phyloP scores from a whole-genome alignment of 2,113 vertebrate genomes.

The Desmodus rotundus region DNA sequence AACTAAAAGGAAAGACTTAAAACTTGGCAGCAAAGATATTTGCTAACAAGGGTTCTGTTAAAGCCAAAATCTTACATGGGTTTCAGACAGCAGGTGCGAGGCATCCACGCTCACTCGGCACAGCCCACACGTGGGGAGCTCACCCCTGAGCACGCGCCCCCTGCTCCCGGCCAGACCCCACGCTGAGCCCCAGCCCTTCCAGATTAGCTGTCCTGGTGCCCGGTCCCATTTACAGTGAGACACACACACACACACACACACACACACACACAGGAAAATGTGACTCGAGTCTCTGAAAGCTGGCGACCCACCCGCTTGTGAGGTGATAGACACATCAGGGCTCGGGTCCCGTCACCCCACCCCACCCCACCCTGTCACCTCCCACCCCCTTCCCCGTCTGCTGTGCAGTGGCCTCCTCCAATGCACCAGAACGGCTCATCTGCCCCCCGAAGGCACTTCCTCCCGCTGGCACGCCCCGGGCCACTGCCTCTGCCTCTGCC shows the following conservation, averaged over 20 bases:
- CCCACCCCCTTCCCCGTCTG: not conserved
- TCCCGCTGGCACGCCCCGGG: not conserved
- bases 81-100: accelerated
- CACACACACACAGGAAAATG: no score
- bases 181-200: accelerated
- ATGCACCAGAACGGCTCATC: no score
- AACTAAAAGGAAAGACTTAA: not conserved
- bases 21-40: not conserved
- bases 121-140: accelerated
- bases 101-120: no score
- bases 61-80: not conserved
- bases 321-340: no score
- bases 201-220: no score
- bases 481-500: not conserved
- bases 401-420: accelerated
- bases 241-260: no score
- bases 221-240: no score
- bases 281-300: not conserved
- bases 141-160: not conserved
- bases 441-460: not conserved
- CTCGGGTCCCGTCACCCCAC: no score
- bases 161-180: not conserved
- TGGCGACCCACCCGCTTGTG: not conserved
- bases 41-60: not conserved
- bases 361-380: not conserved